phyloP scores from a whole-genome alignment of 2,113 vertebrate genomes.

The Ameiurus melas region DNA sequence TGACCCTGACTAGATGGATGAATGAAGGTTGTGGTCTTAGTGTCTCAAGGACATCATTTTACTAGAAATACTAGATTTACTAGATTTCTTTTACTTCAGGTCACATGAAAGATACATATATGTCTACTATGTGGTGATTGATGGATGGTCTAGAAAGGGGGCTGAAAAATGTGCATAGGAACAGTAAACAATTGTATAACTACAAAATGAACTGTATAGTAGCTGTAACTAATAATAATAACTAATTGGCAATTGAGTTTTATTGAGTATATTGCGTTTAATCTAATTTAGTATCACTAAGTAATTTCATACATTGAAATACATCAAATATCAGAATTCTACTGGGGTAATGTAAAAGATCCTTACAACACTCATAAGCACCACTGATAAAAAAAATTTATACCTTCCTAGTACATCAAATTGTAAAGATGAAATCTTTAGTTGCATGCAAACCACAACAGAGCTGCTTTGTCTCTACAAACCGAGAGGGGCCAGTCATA shows the following conservation, averaged over 20 bases:
- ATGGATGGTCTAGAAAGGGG: neutral
- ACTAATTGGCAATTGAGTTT: neutral
- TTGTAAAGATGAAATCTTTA: neutral
- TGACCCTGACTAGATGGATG: neutral
- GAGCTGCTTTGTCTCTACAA: slow-evolving; percentile 22
- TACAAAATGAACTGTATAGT: neutral
- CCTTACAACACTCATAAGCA: neutral
- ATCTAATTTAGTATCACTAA: neutral
- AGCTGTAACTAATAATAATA: neutral
- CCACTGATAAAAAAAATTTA: neutral
- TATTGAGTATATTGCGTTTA: neutral
- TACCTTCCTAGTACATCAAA: neutral
- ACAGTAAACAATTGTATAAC: neutral
- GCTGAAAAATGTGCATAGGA: neutral
- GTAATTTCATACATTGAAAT: neutral
- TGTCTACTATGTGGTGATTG: neutral
- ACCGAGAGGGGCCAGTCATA: slow-evolving; percentile 29
- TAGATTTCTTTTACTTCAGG: neutral
- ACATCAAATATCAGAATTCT: neutral
- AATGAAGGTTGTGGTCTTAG: neutral
- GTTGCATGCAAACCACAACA: slow-evolving; percentile 10
- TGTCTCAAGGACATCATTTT: neutral
- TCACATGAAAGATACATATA: neutral
- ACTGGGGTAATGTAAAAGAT: no score
- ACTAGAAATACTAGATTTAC: no score